phyloP scores from a whole-genome alignment of 2,888 invertebrate genomes.

The Eremobia ochroleuca region DNA sequence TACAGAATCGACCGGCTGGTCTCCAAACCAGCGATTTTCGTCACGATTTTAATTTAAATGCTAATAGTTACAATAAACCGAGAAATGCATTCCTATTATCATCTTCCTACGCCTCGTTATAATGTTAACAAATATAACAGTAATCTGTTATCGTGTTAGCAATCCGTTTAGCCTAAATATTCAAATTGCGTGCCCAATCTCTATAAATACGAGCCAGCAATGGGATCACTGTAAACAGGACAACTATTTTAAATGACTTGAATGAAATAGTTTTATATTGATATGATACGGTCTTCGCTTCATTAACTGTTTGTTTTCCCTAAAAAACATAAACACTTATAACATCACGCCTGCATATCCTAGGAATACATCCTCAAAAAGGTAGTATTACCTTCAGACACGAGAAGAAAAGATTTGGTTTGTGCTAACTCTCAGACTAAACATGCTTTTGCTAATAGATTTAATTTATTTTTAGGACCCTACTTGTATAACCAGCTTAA shows the following conservation, averaged over 20 bases:
- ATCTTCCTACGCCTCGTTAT: not conserved
- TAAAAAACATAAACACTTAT: no score
- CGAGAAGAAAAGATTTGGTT: no score
- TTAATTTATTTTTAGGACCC: no score
- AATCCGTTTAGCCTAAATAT: conserved; percentile 39
- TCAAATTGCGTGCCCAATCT: conserved; percentile 34
- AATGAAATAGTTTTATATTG: not conserved
- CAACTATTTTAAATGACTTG: not conserved
- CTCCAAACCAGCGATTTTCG: no score
- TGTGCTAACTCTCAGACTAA: no score
- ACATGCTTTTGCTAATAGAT: no score
- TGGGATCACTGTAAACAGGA: conserved; percentile 9
- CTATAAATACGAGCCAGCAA: conserved; percentile 9
- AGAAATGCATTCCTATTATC: not conserved
- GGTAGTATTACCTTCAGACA: no score
- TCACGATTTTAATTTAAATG: not conserved
- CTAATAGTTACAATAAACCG: not conserved
- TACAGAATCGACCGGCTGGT: no score
- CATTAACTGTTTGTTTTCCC: no score
- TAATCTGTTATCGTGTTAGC: not conserved
- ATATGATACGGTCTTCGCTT: not conserved
- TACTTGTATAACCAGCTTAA: no score
- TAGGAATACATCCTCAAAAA: no score
- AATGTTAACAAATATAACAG: conserved; percentile 28
- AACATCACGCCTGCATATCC: no score